Conservation (phyloP, 2,888 invertebrate species). For the Catonia carolina region DNA sequence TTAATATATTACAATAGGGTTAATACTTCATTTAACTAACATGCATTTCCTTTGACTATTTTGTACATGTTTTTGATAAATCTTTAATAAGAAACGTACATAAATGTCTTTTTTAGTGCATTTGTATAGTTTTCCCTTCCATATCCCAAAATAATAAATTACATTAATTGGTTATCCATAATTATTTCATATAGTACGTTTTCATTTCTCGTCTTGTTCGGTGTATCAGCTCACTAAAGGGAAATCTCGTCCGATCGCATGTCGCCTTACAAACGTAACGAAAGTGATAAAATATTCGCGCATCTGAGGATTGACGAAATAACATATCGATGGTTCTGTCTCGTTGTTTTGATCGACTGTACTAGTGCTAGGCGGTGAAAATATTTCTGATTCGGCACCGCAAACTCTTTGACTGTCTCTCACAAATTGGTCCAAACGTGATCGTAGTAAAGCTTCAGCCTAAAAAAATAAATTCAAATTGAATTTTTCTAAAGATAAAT, state of each 20-base stretch:
- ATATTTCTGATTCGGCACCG: conserved; percentile 17
- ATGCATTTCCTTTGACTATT: no score
- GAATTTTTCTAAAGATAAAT: no score
- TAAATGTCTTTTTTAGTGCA: no score
- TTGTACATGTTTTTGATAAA: no score
- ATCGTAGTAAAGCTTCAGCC: conserved; percentile 31
- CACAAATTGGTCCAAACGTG: conserved; percentile 32
- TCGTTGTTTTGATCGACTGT: not conserved
- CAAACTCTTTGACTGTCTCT: conserved; percentile 32
- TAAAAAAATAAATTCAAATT: conserved; percentile 17
- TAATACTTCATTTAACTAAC: no score
- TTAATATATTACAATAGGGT: no score
- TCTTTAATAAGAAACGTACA: no score
- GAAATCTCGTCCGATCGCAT: conserved; percentile 48
- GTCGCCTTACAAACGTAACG: conserved; percentile 49
- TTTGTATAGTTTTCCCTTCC: no score
- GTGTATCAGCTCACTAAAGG: conserved; percentile 43
- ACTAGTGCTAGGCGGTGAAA: conserved; percentile 4
- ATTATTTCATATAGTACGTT: no score
- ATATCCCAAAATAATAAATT: no score
- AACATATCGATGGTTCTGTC: conserved; percentile 23
- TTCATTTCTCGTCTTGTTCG: no score
- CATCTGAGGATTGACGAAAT: conserved; percentile 40
- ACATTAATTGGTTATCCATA: no score
- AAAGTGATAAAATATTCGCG: conserved; percentile 50